Evolutionary conservation across 2,113 vertebrate genomes (phyloP).

Genomic region (Corythaeola cristata): DNA sequence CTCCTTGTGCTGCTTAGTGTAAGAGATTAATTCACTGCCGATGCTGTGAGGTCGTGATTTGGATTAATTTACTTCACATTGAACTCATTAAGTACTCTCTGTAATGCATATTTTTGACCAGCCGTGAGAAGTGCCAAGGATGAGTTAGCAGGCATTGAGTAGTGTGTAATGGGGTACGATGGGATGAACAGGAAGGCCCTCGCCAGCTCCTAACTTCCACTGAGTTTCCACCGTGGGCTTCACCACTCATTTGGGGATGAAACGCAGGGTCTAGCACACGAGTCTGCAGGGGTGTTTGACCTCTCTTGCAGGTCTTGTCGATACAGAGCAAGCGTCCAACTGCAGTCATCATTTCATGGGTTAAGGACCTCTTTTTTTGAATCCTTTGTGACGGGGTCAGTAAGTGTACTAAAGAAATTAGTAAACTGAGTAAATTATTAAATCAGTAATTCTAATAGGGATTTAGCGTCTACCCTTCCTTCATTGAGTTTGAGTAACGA

Average conservation of each 20-base stretch:
- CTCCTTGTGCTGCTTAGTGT: neutral
- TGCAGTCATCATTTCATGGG: neutral
- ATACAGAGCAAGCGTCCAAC: neutral
- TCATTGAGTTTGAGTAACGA: neutral
- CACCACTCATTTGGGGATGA: neutral
- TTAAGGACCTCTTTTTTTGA: neutral
- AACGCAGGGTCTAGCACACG: neutral
- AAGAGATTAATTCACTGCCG: neutral
- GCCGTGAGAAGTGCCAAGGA: neutral
- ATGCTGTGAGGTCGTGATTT: neutral
- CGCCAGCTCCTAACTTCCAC: neutral
- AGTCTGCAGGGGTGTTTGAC: neutral
- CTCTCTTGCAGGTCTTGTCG: neutral
- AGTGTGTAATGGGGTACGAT: neutral
- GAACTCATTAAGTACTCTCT: neutral
- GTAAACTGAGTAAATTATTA: conserved; percentile 2
- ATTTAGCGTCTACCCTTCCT: conserved; percentile 2
- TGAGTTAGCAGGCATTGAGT: neutral
- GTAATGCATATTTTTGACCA: neutral
- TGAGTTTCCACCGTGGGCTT: neutral
- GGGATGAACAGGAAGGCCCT: neutral
- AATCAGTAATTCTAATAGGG: conserved; percentile 12
- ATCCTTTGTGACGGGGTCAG: neutral
- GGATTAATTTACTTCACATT: neutral
- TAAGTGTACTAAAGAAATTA: neutral